Evolutionary conservation across 2,113 vertebrate species (phyloP).

Genomic region (Phylloscopus trochiloides): DNA sequence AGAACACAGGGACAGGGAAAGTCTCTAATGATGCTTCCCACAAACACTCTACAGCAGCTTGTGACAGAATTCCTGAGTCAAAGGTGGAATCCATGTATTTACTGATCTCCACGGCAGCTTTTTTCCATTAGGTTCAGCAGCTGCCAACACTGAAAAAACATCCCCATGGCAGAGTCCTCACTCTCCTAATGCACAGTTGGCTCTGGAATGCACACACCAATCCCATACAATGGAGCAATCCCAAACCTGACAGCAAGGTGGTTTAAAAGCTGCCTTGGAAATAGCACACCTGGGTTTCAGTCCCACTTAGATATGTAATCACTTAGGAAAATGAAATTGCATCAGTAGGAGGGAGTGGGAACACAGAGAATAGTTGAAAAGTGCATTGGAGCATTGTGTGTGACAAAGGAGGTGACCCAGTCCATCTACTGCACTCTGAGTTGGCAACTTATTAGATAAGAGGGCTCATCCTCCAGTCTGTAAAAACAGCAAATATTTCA

Average conservation of each 20-base stretch:
- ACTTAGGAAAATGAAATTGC: not conserved
- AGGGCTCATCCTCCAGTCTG: not conserved
- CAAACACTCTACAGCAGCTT: not conserved
- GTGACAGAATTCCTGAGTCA: not conserved
- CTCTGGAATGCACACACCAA: not conserved
- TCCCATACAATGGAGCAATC: not conserved
- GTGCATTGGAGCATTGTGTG: not conserved
- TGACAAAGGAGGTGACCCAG: not conserved
- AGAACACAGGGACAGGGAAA: not conserved
- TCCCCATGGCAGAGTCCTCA: not conserved
- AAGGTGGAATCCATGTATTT: not conserved
- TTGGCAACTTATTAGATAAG: not conserved
- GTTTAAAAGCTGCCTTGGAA: not conserved
- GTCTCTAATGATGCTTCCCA: not conserved
- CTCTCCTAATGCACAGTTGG: not conserved
- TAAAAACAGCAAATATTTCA: not conserved
- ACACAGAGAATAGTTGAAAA: not conserved
- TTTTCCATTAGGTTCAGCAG: constrained; percentile 11
- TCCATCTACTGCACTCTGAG: not conserved
- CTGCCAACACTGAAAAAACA: not conserved
- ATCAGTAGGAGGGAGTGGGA: not conserved
- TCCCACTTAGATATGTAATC: not conserved
- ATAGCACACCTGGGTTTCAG: not conserved
- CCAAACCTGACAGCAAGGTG: not conserved
- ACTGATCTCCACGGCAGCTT: not conserved